These are phyloP conservation scores for Pseudopodoces humilis DNA, from an alignment of 2,113 vertebrate genomes.

Conservation along the genomic window DNA sequence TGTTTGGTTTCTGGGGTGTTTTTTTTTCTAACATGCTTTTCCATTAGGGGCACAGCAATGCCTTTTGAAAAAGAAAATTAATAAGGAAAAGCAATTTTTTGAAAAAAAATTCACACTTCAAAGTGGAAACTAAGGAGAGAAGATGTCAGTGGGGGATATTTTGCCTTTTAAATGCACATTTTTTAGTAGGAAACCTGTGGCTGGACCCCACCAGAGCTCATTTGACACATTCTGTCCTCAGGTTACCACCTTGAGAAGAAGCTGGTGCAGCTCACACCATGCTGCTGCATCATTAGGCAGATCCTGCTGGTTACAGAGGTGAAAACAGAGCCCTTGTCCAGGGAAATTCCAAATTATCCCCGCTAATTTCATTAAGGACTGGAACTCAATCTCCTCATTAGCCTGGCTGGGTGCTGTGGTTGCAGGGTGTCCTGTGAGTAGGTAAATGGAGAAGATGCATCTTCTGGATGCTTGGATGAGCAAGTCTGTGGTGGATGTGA, in stretches of 20 bases:
- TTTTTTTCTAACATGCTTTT: not conserved
- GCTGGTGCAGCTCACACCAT: not conserved
- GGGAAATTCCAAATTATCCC: not conserved
- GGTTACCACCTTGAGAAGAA: not conserved
- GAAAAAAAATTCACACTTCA: not conserved
- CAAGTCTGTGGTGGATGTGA: not conserved
- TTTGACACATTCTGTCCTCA: not conserved
- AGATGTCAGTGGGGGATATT: not conserved
- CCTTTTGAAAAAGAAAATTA: not conserved
- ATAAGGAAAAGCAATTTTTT: not conserved
- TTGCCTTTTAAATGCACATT: not conserved
- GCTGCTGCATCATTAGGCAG: slow-evolving; percentile 1
- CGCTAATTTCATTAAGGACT: not conserved
- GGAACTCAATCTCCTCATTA: not conserved
- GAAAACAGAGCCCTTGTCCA: not conserved
- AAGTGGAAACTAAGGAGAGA: not conserved
- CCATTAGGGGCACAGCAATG: not conserved
- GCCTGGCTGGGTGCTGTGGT: not conserved
- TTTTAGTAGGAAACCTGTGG: not conserved
- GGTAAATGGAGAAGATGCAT: not conserved
- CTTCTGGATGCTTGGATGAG: not conserved
- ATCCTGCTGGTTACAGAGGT: not conserved
- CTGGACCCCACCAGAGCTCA: not conserved
- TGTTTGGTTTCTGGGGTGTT: not conserved
- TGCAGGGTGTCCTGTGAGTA: not conserved